These are phyloP conservation scores for Drosophila ohnishii DNA, from an alignment of 1,140 invertebrate species.

Conservation along the genomic window DNA sequence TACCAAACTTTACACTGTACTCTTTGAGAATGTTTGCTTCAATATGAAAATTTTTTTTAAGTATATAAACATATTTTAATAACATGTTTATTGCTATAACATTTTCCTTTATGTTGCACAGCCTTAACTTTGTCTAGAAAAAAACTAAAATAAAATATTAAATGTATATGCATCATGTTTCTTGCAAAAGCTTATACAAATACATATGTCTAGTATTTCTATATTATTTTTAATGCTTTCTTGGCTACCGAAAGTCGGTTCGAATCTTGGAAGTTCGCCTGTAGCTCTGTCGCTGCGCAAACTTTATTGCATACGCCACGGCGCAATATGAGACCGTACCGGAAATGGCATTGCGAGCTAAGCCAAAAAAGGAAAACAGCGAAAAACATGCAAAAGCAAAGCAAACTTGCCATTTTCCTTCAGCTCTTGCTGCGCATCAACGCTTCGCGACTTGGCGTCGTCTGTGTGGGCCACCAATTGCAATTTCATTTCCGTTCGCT, in stretches of 20 bases:
- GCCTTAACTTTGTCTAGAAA: not conserved
- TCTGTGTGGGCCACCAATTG: slow-evolving; percentile 74
- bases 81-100: not conserved
- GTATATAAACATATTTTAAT: too few relatives aligned
- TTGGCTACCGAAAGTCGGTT: not conserved
- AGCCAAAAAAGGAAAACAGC: slow-evolving; percentile 42
- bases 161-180: not conserved
- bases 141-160: not conserved
- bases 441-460: slow-evolving; percentile 76
- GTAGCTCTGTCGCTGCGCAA: slow-evolving; percentile 33
- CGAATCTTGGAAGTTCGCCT: slow-evolving; percentile 17
- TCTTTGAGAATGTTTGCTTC: not conserved
- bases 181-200: not conserved
- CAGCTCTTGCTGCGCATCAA: slow-evolving; percentile 48
- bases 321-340: slow-evolving; percentile 61
- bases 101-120: not conserved
- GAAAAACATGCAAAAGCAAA: slow-evolving; percentile 44
- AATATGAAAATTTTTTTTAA: not conserved
- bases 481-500: slow-evolving; percentile 77
- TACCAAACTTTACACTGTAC: not conserved
- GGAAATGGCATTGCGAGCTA: slow-evolving; percentile 63
- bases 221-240: not conserved
- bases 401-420: slow-evolving; percentile 59
- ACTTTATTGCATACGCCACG: slow-evolving; percentile 69
- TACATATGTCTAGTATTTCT: not conserved